Conservation (phyloP, 2,888 invertebrate species). For the Synergus laeviventris region DNA sequence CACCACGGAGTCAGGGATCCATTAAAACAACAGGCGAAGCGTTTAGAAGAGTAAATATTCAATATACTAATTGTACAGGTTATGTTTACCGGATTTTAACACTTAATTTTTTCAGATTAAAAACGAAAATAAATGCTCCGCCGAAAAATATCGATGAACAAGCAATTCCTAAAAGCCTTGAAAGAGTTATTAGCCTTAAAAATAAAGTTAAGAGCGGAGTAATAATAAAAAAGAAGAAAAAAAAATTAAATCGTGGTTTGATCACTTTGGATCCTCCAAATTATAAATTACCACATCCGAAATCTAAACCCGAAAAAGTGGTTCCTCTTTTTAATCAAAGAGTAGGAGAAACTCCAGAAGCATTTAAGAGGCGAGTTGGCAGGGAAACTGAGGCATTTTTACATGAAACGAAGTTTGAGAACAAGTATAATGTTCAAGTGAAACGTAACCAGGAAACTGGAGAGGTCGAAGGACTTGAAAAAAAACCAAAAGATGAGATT, state of each 20-base stretch:
- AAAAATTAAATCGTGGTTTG: slow-evolving; percentile 64
- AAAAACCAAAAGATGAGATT: slow-evolving; percentile 78
- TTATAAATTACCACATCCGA: slow-evolving; percentile 55
- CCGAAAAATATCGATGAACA: slow-evolving; percentile 85
- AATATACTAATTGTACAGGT: slow-evolving; percentile 45
- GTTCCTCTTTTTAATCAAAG: slow-evolving; percentile 79
- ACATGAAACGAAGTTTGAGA: slow-evolving; percentile 80
- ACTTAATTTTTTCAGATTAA: slow-evolving; percentile 78
- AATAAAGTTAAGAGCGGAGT: slow-evolving; percentile 76
- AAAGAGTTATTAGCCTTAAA: slow-evolving; percentile 80
- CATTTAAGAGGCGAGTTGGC: slow-evolving; percentile 82
- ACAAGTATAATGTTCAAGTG: slow-evolving; percentile 80
- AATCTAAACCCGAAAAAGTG: slow-evolving; percentile 75
- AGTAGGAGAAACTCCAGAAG: slow-evolving; percentile 81
- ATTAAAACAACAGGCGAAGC: slow-evolving; percentile 81
- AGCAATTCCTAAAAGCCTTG: slow-evolving; percentile 85
- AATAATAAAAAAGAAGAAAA: slow-evolving; percentile 70
- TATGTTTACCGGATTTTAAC: slow-evolving; percentile 41
- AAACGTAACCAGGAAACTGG: slow-evolving; percentile 78
- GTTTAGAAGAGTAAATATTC: slow-evolving; percentile 80
- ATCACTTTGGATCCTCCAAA: slow-evolving; percentile 65
- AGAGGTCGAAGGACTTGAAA: slow-evolving; percentile 75
- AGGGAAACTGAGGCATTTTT: slow-evolving; percentile 81
- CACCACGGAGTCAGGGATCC: slow-evolving; percentile 89
- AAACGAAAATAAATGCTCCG: slow-evolving; percentile 85